Conservation (phyloP, 2,113 vertebrate species). For the Aegithalos caudatus region DNA sequence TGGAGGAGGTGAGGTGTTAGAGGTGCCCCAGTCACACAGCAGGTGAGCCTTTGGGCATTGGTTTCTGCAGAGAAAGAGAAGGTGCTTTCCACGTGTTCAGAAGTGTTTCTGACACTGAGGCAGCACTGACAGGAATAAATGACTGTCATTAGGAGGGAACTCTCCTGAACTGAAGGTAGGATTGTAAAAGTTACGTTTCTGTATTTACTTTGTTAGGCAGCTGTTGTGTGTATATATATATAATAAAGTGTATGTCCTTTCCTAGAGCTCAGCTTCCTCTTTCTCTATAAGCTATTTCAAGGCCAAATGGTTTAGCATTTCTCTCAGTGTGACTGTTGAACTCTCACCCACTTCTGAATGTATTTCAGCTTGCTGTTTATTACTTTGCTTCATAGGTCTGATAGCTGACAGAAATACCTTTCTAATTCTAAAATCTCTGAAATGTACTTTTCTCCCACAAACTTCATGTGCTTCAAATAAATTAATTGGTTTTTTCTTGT, state of each 20-base stretch:
- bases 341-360: slow-evolving; percentile 47
- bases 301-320: slow-evolving; percentile 7
- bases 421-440: not conserved
- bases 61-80: not conserved
- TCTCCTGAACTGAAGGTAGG: not conserved
- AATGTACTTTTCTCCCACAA: not conserved
- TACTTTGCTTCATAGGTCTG: not conserved
- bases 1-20: not conserved
- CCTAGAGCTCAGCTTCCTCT: not conserved
- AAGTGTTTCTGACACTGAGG: not conserved
- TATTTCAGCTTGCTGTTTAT: slow-evolving; percentile 29
- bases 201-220: not conserved
- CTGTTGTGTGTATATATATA: not conserved
- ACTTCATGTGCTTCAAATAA: not conserved
- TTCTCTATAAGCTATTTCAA: not conserved
- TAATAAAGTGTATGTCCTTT: not conserved
- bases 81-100: not conserved
- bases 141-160: not conserved
- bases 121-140: not conserved
- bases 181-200: not conserved
- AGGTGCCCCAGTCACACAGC: not conserved
- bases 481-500: not conserved
- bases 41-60: not conserved
- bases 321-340: slow-evolving; percentile 20
- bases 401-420: not conserved